Evolutionary conservation across 2,888 invertebrate genomes (phyloP).

Genomic region (Drosophila lutescens): DNA sequence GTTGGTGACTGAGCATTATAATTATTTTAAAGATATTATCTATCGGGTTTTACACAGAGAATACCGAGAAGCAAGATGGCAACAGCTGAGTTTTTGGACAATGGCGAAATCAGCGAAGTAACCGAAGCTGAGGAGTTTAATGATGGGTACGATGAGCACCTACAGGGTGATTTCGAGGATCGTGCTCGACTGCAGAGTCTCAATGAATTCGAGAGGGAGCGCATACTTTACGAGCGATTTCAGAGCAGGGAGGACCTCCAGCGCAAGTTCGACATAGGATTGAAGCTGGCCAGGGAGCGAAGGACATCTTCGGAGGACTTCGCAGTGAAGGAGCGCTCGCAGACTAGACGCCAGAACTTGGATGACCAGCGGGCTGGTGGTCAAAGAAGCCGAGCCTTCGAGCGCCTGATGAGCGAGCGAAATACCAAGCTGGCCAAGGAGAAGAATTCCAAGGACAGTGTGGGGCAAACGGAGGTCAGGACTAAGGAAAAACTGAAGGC

Average conservation of each 20-base stretch:
- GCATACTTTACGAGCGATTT: slow-evolving; percentile 31
- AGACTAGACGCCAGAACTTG: slow-evolving; percentile 8
- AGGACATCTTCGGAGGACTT: no score
- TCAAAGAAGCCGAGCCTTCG: slow-evolving; percentile 33
- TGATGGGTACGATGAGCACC: slow-evolving; percentile 40
- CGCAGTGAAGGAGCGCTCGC: slow-evolving; percentile 20
- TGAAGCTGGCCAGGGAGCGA: not conserved
- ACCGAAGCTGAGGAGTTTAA: not conserved
- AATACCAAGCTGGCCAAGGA: slow-evolving; percentile 8
- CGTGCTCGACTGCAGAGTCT: slow-evolving; percentile 14
- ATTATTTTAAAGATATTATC: not conserved
- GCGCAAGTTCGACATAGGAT: slow-evolving; percentile 20
- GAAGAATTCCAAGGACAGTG: not conserved
- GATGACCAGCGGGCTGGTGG: slow-evolving; percentile 18
- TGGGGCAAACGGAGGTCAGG: no score
- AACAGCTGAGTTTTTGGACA: no score
- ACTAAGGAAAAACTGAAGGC: slow-evolving; percentile 28
- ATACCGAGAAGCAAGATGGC: no score
- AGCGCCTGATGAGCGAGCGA: slow-evolving; percentile 18
- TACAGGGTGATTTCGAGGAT: slow-evolving; percentile 30
- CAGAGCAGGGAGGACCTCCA: slow-evolving; percentile 28
- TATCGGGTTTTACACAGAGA: not conserved
- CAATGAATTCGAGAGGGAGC: slow-evolving; percentile 39
- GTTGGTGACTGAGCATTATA: not conserved
- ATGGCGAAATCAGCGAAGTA: no score